Base-by-base conservation (phyloP, 2,888 invertebrate genomes). In the Epiperipatus broadwayi region DNA sequence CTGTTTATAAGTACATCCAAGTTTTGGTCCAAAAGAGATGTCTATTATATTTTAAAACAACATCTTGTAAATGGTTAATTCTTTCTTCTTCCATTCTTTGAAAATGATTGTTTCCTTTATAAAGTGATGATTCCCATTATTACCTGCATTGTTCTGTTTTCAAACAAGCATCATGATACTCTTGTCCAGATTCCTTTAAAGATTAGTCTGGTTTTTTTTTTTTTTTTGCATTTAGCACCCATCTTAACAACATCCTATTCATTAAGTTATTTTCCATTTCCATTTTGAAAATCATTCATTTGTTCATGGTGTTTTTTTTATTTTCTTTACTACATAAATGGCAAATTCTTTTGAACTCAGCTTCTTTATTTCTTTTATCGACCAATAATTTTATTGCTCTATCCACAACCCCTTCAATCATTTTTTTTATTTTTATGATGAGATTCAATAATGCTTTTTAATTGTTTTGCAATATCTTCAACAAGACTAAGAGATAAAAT, bases 191-290 rank as follows among this genome's bases (percentile, higher is more conserved):
- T 56, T 85, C 79, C 53, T 81, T 77, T 21, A 87, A 78, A 3
- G 79, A 73, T 53, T 87, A 84, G 60, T 84, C 83, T 18, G 83
- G 78, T n/a, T n/a, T n/a, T n/a, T n/a, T n/a, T n/a, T n/a, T n/a
- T n/a, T 61, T 87, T 85, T 48, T 76, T 70, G 53, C 83, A 74
- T 55, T 89, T 84, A 42, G 78, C 73, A 58, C 84, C 84, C 53
- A 87, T 70, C 61, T 71, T 72, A 28, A 64, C 59, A 33, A 63
- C 62, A 50, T 71, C 71, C 53, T 70, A 71, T 46, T 70, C 70
- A 15, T 65, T 58, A 27, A 58, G 39, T 19, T 48, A 48, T 47
- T 55, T 58, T n/a, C 53, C 52, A 43, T 56, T 53, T 8, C 56
- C 54, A n/a, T 50, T 57, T 56, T 70, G 64, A 28, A 73, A 73